Conservation (phyloP, 1,140 invertebrate genomes). For the Drosophila navojoa region DNA sequence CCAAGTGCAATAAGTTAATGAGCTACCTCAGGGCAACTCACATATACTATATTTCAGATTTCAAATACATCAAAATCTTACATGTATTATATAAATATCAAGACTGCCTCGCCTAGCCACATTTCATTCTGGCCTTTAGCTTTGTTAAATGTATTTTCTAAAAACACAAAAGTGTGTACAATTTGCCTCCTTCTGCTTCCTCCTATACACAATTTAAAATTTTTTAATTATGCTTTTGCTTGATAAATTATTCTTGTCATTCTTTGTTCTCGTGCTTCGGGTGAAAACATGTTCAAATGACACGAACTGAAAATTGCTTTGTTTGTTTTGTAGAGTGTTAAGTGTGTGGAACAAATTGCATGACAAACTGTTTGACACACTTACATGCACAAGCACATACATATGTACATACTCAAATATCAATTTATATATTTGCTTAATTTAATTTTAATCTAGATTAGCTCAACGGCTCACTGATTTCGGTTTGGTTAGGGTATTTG, state of each 20-base stretch:
- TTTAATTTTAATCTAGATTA: too few species aligned
- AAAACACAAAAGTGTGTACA: slow-evolving; percentile 5
- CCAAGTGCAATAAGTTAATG: slow-evolving; percentile 9
- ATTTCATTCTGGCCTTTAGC: slow-evolving; percentile 23
- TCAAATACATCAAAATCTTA: slow-evolving; percentile 15
- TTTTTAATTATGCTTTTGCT: slow-evolving; percentile 40
- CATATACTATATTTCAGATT: background rate
- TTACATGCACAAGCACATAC: background rate
- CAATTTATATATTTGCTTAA: background rate
- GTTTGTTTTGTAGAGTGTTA: background rate
- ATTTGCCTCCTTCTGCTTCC: slow-evolving; percentile 18
- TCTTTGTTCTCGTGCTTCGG: slow-evolving; percentile 27
- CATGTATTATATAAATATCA: slow-evolving; percentile 5
- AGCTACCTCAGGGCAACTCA: background rate
- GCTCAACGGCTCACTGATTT: too few species aligned
- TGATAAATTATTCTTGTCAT: slow-evolving; percentile 37
- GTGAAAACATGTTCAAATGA: slow-evolving; percentile 40
- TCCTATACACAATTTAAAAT: slow-evolving; percentile 17
- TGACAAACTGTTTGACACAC: slow-evolving; percentile 16
- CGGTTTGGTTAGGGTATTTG: too few species aligned
- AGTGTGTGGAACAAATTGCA: slow-evolving; percentile 31
- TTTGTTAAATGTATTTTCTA: slow-evolving; percentile 15
- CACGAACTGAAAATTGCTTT: slow-evolving; percentile 28
- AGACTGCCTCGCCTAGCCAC: slow-evolving; percentile 18
- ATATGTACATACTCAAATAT: background rate